Evolutionary conservation across 1,140 invertebrate genomes (phyloP), one percentile per base, ranked within the genome.

Genomic region (Aleiodes sp.): DNA sequence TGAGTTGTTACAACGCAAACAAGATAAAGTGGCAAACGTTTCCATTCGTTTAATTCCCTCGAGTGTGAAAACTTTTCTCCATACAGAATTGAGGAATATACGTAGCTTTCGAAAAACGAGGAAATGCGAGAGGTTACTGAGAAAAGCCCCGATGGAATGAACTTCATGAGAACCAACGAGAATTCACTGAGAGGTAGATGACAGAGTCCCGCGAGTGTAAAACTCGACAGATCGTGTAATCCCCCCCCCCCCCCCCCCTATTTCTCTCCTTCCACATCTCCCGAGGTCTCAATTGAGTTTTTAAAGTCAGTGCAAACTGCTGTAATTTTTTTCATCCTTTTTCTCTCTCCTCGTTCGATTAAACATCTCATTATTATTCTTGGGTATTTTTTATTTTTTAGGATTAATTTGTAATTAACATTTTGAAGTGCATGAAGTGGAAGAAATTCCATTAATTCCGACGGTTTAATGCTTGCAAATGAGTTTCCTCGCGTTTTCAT

Each of bases 131-230:
- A 2, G 10, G 37, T 9, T 16, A n/a, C n/a, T n/a, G n/a, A 16
- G 3, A 43, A 46, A 16, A 46, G 3, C 19, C 46, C 16, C 46
- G 46, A 52, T 24, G 16, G 46, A 52, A 52, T 43, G 46, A 21
- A 52, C 12, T 52, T 52, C 9, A 12, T 9, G 9, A 24, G 16
- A n/a, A n/a, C n/a, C 16, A 4, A 14, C 14, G 41, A n/a, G 10
- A 52, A 52, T 52, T 21, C 46, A 52, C 46, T 24, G 16, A 52
- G 46, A 52, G 46, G 46, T 3, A 16, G 46, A 52, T 52, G 46
- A 52, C 46, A 52, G 46, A 52, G 46, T 52, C 46, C 46, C 46
- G 46, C 16, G 46, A 52, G 46, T 52, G 46, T 52, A 21, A 52
- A 52, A 52, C 16, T 24, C 16, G 16, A 52, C 46, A 24, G 21